A percentile compares a stretch with the other conserved stretches of the same genome.
Evolutionary conservation across 2,113 vertebrate genomes (phyloP).

Genomic region (Dendrocopos noguchii): DNA sequence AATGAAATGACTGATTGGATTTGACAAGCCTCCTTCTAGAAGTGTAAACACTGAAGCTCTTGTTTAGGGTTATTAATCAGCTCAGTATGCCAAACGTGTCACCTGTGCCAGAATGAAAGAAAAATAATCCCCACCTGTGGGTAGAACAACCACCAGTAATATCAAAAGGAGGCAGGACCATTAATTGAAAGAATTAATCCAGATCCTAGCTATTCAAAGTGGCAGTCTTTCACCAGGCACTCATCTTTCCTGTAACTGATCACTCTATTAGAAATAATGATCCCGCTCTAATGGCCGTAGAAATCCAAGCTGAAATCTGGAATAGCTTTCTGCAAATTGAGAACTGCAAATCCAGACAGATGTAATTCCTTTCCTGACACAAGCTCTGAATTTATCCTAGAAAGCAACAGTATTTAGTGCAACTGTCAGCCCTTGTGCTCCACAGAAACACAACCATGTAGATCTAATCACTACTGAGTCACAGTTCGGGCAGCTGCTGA

Average conservation of each 20-base stretch:
- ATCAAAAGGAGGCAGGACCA: not conserved
- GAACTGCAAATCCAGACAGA: not conserved
- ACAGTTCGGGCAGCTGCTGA: not conserved
- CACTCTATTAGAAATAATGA: not conserved
- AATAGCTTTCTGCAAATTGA: not conserved
- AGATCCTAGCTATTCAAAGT: not conserved
- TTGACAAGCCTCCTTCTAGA: constrained; percentile 39
- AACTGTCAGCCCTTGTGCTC: not conserved
- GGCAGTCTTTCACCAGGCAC: not conserved
- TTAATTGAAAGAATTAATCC: not conserved
- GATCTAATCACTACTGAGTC: not conserved
- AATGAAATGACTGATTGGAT: constrained; percentile 35
- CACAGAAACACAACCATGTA: not conserved
- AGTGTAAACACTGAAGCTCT: constrained; percentile 33
- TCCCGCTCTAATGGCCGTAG: not conserved
- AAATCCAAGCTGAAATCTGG: not conserved
- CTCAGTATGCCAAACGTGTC: not conserved
- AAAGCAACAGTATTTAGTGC: constrained; percentile 13
- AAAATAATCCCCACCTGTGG: constrained; percentile 22
- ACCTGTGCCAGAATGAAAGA: constrained; percentile 7
- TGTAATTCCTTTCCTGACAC: not conserved
- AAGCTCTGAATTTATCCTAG: not conserved
- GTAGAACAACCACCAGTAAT: not conserved
- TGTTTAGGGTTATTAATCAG: constrained; percentile 39
- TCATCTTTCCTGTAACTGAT: not conserved